Evolutionary conservation across 1,140 invertebrate genomes (phyloP).

Genomic region (Metopolophium dirhodum): DNA sequence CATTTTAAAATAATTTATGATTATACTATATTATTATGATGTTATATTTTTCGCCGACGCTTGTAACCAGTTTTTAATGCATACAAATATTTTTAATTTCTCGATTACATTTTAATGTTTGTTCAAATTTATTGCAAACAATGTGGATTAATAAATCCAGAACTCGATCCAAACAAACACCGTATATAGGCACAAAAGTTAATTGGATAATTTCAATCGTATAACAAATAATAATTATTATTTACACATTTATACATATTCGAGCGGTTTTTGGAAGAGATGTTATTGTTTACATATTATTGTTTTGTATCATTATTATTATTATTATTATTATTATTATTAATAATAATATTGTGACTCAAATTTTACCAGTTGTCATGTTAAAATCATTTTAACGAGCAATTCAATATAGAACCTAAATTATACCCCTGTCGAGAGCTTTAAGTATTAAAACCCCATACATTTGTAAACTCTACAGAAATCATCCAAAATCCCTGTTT

Average conservation of each 20-base stretch:
- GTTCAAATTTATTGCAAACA: background rate
- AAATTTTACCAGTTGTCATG: background rate
- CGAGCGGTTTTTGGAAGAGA: background rate
- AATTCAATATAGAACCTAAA: background rate
- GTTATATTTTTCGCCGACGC: background rate
- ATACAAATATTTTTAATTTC: background rate
- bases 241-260: background rate
- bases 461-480: background rate
- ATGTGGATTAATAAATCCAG: background rate
- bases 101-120: background rate
- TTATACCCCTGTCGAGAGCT: background rate
- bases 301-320: background rate
- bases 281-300: background rate
- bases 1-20: background rate
- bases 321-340: background rate
- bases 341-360: background rate
- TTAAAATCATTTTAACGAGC: constrained; percentile 5
- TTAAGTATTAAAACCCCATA: background rate
- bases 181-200: background rate
- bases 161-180: background rate
- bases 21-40: background rate
- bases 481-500: background rate
- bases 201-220: background rate
- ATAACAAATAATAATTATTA: background rate
- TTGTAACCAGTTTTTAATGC: background rate